Base-by-base conservation (phyloP, 2,113 vertebrate genomes). In the Eretmochelys imbricata region DNA sequence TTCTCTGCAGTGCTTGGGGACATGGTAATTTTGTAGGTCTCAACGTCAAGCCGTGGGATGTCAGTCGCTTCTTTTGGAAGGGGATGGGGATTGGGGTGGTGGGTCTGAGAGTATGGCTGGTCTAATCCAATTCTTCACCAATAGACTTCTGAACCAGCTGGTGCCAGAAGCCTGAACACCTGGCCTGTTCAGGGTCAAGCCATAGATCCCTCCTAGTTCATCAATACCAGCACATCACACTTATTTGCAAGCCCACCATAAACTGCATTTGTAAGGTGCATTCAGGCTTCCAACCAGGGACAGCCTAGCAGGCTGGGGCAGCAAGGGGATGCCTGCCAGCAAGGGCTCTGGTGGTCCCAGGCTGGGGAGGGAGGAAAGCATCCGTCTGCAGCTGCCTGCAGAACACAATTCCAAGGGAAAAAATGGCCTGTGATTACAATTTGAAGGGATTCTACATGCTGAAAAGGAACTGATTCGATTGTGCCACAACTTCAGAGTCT, bases 381-480 rank as follows among this genome's bases (percentile, higher is more conserved):
- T 48, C 54, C 82, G 82, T 57, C 92, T 20, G 10, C 95, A 97
- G 95, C 97, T 96, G 96, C 90, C 89, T 89, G 82, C 85, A 0
- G 84, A 96, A 93, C 88, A 96, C 95, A 97, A 95, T 94, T 84
- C 3, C 0, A 93, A 95, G 96, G 91, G 13, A 90, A 97, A 98
- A 95, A 98, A 98, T 96, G 97, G 97, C 90, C 89, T 0, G 38
- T 96, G 91, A 97, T 97, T 97, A 98, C 97, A 98, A 98, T 98
- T 91, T 96, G 88, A 97, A 96, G 90, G 89, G 87, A 97, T 98
- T 98, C 97, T 97, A 90, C 88, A 94, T 80, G 25, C 93, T 98
- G 97, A 98, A 98, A 98, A 93, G 93, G 90, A 97, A 93, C 89
- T 97, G 98, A 98, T 98, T 98, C 96, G 95, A 97, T 94, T 96